Conservation (phyloP, 2,113 vertebrate genomes). For the Sclerurus mexicanus region DNA sequence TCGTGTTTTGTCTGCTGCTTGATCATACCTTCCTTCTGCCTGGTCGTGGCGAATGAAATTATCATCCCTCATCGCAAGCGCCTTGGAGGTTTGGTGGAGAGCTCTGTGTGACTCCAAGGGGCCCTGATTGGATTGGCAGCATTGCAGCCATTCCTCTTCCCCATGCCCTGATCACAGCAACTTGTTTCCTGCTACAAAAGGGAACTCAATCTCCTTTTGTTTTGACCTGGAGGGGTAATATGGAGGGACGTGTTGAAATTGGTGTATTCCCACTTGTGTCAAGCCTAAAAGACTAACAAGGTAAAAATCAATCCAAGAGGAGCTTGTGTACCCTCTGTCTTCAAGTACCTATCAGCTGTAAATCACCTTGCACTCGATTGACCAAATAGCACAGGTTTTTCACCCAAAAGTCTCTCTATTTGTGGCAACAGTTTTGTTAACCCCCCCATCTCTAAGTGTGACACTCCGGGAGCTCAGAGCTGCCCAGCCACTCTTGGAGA, state of each 20-base stretch:
- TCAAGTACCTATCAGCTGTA: not conserved
- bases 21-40: conserved; percentile 14
- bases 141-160: conserved; percentile 55
- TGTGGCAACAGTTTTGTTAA: not conserved
- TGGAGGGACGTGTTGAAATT: conserved; percentile 16
- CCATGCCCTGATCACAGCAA: not conserved
- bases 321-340: not conserved
- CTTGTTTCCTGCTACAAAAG: conserved; percentile 33
- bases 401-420: not conserved
- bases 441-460: not conserved
- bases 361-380: conserved; percentile 3
- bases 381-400: not conserved
- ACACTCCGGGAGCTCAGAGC: not conserved
- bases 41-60: not conserved
- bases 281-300: conserved; percentile 59
- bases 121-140: conserved; percentile 57
- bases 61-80: not conserved
- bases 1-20: conserved; percentile 27
- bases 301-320: conserved; percentile 45
- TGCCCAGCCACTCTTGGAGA: not conserved
- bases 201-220: conserved; percentile 53
- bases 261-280: conserved; percentile 43
- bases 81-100: conserved; percentile 13
- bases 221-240: conserved; percentile 61
- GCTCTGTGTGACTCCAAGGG: not conserved